Conservation (phyloP, 1,140 invertebrate genomes). For the Caenorhabditis tropicalis region DNA sequence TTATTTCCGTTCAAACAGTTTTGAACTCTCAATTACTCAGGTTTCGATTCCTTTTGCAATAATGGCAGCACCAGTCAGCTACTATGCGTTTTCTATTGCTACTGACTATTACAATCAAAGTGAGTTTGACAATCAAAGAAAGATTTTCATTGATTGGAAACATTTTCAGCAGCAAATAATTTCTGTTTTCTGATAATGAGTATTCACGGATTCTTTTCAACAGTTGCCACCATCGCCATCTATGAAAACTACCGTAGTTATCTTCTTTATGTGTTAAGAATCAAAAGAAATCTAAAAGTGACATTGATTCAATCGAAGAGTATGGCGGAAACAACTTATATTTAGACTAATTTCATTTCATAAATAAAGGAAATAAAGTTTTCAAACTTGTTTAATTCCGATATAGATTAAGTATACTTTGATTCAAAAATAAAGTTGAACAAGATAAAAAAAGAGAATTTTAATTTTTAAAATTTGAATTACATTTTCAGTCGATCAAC, state of each 20-base stretch:
- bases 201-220: neutral
- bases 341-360: neutral
- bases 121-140: neutral
- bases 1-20: neutral
- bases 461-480: no score
- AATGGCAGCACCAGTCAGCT: neutral
- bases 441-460: no score
- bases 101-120: neutral
- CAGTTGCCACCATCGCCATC: neutral
- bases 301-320: slow-evolving; percentile 7
- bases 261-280: neutral
- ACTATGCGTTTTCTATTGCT: neutral
- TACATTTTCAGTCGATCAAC: no score
- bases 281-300: neutral
- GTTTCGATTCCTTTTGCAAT: neutral
- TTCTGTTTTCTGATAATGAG: neutral
- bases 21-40: neutral
- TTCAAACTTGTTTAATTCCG: neutral
- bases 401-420: no score
- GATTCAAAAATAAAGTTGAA: no score
- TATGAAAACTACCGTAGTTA: slow-evolving; percentile 12
- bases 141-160: neutral
- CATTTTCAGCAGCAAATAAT: neutral
- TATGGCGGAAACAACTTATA: slow-evolving; percentile 10
- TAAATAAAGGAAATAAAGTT: neutral